Base-by-base conservation (phyloP, 2,888 invertebrate species). In the Itoplectis maculator region DNA sequence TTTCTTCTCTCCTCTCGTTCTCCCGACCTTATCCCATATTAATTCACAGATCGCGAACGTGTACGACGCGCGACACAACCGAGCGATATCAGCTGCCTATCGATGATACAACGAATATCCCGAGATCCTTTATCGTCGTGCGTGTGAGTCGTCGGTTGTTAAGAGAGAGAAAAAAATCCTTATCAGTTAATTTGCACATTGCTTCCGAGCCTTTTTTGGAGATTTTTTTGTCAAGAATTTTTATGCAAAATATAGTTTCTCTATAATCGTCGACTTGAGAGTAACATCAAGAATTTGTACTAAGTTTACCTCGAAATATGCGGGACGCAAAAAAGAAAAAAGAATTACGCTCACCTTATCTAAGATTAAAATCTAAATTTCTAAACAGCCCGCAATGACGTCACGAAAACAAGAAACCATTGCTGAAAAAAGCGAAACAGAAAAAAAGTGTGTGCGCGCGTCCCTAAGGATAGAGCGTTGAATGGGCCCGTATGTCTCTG, bases 31-130 rank as follows among this genome's bases (percentile, higher is more conserved):
- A 59, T 79, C 65, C 70, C 75, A 66, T 81, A 81, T 81, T 81
- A 81, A 81, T 81, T 78, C 69, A 69, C 69, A 63, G 77, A 72
- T 66, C 65, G 66, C 66, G 51, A 51, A 20, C 75, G 66, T 54
- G 54, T 59, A 65, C 56, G 66, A 69, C 49, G 59, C 49, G 59
- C 78, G 54, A 65, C 65, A 20, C n/a, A 23, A 42, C 45, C 65
- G 13, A 20, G 74, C n/a, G n/a, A 63, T 82, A 78, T 69, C 78
- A n/a, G 65, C 23, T 40, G 42, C 45, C 68, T 63, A 81, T 47
- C 51, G 54, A 59, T 47, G 65, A 70, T 82, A 70, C 47, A n/a
- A 78, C 61, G 29, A 69, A 70, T 54, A 61, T 13, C 29, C 61
- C 42, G 20, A 63, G 54, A 69, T 82, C 74, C 51, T 49, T 73